Conservation (phyloP, 2,888 invertebrate species). For the Drosophila siamana region DNA sequence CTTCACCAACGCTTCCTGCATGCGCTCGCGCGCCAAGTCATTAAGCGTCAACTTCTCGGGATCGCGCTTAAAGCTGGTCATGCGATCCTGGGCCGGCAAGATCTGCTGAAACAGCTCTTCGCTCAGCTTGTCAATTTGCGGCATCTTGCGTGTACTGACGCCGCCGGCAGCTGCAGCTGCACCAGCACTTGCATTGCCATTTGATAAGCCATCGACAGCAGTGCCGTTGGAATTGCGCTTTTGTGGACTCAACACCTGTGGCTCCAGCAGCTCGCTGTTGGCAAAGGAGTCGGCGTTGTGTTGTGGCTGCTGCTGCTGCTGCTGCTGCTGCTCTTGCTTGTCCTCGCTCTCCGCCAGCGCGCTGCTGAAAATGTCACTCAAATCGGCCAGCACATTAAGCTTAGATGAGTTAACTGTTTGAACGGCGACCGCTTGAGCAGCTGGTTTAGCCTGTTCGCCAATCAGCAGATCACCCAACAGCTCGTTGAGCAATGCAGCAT, state of each 20-base stretch:
- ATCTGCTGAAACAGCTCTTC: constrained; percentile 91
- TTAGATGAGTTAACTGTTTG: constrained; percentile 8
- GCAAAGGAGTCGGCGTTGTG: constrained; percentile 26
- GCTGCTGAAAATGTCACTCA: constrained; percentile 77
- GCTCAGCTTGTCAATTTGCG: constrained; percentile 89
- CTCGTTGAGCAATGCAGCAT: constrained; percentile 68
- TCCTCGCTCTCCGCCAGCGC: constrained; percentile 52
- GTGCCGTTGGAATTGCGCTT: constrained; percentile 43
- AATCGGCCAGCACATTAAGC: constrained; percentile 67
- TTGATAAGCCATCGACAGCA: constrained; percentile 12
- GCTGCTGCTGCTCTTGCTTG: constrained; percentile 6
- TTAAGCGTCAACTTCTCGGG: constrained; percentile 84
- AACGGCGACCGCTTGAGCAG: not conserved
- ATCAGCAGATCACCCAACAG: constrained; percentile 70
- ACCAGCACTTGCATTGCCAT: constrained; percentile 30
- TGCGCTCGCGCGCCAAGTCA: constrained; percentile 72
- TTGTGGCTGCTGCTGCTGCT: not conserved
- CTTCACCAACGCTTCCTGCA: constrained; percentile 33
- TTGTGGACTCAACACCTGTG: constrained; percentile 54
- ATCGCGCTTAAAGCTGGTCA: constrained; percentile 85
- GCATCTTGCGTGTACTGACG: constrained; percentile 62
- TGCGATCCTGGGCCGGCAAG: constrained; percentile 85
- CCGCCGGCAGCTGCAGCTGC: constrained; percentile 1
- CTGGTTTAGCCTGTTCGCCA: constrained; percentile 10
- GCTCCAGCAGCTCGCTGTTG: constrained; percentile 71